Base-by-base conservation (phyloP, 2,797 vertebrate species). In the Tenualosa ilisha region DNA sequence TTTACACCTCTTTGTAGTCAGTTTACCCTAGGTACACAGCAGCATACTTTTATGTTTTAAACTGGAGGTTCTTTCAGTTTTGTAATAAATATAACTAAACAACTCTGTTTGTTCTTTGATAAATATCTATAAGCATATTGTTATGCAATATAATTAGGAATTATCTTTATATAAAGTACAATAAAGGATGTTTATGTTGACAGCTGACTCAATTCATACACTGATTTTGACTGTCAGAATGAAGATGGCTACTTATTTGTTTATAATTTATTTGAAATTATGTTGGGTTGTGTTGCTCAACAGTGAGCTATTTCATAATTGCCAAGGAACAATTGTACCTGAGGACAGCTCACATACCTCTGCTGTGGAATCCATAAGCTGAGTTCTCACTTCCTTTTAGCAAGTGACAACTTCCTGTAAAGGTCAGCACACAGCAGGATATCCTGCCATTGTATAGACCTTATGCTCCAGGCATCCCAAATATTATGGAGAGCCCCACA, bases 71-170 rank as follows among this genome's bases (percentile, higher is more conserved):
- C 89, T 92, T 91, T 94, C 93, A 72, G 50, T 53, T 84, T 59
- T 95, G 93, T 85, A 92, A 82, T 85, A 79, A 54, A 68, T 94
- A 93, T 91, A 93, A 68, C 81, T 81, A 65, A 82, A 91, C 93
- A 93, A 90, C 89, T 87, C 93, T 93, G 93, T 92, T 93, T 94
- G 93, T 94, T 94, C 93, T 94, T 94, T 94, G 89, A 94, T 94
- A 94, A 91, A 87, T 93, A 94, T 94, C 94, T 92, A 93, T 93
- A 93, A 93, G 90, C 92, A 93, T 93, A 94, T 46, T 79, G 72
- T 79, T 94, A 94, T 93, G 91, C 93, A 91, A 92, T 94, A 94
- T 92, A 92, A 89, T 92, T 92, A 89, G 82, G 68, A 90, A 92
- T 92, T 92, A 90, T 94, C 94, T 95, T 93, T 79, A 46, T 79